phyloP scores from a whole-genome alignment of 2,888 invertebrate genomes.

The Dugesia japonica region DNA sequence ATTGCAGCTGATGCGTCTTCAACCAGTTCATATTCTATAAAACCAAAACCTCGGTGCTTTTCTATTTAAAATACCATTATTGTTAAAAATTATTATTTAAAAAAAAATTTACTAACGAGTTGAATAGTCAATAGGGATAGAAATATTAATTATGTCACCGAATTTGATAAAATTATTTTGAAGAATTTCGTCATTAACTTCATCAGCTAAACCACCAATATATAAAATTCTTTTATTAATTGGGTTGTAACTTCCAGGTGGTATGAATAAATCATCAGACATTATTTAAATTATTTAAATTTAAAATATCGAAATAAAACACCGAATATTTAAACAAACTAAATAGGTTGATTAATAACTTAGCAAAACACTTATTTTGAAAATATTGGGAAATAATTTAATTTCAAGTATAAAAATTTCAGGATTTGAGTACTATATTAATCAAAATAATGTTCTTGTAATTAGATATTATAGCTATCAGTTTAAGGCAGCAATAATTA shows the following conservation, averaged over 20 bases:
- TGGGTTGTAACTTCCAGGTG: conserved; percentile 34
- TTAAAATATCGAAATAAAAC: too few relatives aligned
- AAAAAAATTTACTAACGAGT: conserved; percentile 44
- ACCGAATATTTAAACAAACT: too few relatives aligned
- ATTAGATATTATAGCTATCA: too few relatives aligned
- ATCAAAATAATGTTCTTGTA: too few relatives aligned
- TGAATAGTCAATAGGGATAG: conserved; percentile 92
- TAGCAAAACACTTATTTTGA: too few relatives aligned
- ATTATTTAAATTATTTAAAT: too few relatives aligned
- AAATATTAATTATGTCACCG: conserved; percentile 90
- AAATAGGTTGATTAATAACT: too few relatives aligned
- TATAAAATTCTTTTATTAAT: conserved; percentile 43
- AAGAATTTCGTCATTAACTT: conserved; percentile 82
- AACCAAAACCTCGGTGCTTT: conserved; percentile 92
- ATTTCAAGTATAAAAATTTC: too few relatives aligned
- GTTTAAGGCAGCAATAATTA: too few relatives aligned
- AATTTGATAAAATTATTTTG: conserved; percentile 94
- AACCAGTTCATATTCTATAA: conserved; percentile 85
- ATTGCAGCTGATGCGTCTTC: conserved; percentile 97
- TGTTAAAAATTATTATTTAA: neutral
- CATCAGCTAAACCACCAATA: conserved; percentile 55
- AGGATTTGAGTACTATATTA: too few relatives aligned
- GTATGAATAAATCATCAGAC: neutral
- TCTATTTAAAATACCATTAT: conserved; percentile 52
- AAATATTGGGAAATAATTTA: too few relatives aligned